Evolutionary conservation across 2,888 invertebrate genomes (phyloP).

Genomic region (Zeuzera pyrina): DNA sequence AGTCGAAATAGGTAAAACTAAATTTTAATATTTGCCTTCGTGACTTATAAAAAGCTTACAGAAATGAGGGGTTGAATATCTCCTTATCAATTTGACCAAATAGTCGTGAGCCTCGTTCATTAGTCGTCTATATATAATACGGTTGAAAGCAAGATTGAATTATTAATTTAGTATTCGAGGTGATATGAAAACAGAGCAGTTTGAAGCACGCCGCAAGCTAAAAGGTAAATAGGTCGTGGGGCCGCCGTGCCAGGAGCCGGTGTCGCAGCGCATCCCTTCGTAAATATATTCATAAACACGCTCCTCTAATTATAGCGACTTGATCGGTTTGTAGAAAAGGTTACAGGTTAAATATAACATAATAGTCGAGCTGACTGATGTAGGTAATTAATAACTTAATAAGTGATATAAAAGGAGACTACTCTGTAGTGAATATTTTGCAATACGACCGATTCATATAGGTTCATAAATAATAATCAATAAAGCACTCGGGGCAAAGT

Average conservation of each 20-base stretch:
- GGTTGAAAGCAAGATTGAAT: slow-evolving; percentile 20
- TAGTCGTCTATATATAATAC: slow-evolving; percentile 22
- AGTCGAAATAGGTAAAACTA: no score
- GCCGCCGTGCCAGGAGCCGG: slow-evolving; percentile 36
- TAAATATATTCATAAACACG: slow-evolving; percentile 45
- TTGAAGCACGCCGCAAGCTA: slow-evolving; percentile 1
- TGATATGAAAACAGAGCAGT: slow-evolving; percentile 18
- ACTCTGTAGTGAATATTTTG: no score
- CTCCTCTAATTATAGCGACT: slow-evolving; percentile 37
- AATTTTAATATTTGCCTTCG: no score
- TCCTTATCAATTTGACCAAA: no score
- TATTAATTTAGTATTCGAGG: slow-evolving; percentile 19
- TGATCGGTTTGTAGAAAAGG: slow-evolving; percentile 11
- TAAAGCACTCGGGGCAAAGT: slow-evolving; percentile 1
- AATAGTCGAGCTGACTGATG: no score
- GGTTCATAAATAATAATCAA: no score
- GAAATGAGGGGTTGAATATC: no score
- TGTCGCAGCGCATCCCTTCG: slow-evolving; percentile 30
- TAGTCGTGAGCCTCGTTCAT: no score
- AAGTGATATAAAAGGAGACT: no score
- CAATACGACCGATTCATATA: no score
- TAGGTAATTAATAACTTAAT: slow-evolving; percentile 1
- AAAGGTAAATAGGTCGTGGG: slow-evolving; percentile 35
- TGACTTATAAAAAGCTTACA: no score
- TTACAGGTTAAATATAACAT: slow-evolving; percentile 9